These are phyloP conservation scores for Drosophila basisetae DNA, from an alignment of 2,888 invertebrate genomes.

Conservation along the genomic window DNA sequence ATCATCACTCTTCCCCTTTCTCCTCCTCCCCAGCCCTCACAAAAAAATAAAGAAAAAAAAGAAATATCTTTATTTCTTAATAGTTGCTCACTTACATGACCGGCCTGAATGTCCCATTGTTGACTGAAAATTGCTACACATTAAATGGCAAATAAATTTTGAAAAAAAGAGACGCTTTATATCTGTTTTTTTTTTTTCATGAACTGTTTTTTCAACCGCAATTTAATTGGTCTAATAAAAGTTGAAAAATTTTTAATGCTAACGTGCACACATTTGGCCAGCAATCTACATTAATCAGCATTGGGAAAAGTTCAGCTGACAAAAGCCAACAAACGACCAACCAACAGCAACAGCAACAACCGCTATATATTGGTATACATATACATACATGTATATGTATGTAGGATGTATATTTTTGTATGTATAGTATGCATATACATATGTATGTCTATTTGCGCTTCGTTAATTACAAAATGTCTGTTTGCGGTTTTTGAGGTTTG, in stretches of 20 bases:
- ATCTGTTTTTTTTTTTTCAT: slow-evolving; percentile 29
- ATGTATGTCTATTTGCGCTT: slow-evolving; percentile 31
- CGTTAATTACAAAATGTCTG: slow-evolving; percentile 65
- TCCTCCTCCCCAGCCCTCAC: background rate
- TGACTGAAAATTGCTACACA: slow-evolving; percentile 75
- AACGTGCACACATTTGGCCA: slow-evolving; percentile 75
- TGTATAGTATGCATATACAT: slow-evolving; percentile 17
- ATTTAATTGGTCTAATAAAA: slow-evolving; percentile 78
- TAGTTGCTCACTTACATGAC: slow-evolving; percentile 38
- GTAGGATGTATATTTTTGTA: slow-evolving; percentile 20
- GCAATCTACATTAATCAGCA: slow-evolving; percentile 75
- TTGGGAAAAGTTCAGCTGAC: slow-evolving; percentile 43
- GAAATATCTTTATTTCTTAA: slow-evolving; percentile 54
- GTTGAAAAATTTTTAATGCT: slow-evolving; percentile 70
- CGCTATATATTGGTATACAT: slow-evolving; percentile 12
- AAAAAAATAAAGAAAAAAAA: background rate
- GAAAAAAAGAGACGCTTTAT: slow-evolving; percentile 10
- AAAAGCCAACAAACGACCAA: slow-evolving; percentile 36
- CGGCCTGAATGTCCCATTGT: slow-evolving; percentile 43
- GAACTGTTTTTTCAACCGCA: slow-evolving; percentile 58
- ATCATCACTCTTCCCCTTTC: background rate
- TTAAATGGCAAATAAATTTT: slow-evolving; percentile 66
- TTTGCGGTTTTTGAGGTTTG: slow-evolving; percentile 60
- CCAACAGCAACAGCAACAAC: slow-evolving; percentile 30
- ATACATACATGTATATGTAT: background rate